Evolutionary conservation across 2,113 vertebrate species (phyloP).

Genomic region (Mixornis gularis): DNA sequence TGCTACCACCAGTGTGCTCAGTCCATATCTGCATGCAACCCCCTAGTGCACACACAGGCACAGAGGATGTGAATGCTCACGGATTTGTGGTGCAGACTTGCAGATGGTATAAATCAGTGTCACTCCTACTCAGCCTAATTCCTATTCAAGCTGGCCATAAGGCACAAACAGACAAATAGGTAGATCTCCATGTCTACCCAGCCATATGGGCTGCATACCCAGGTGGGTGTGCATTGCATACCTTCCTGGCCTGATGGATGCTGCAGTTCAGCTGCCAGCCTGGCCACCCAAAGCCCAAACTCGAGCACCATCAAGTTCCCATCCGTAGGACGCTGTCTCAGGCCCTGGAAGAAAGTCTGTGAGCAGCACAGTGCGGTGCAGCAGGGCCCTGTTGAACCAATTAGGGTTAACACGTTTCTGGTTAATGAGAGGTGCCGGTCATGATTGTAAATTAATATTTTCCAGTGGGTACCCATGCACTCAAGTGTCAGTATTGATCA

Average conservation of each 20-base stretch:
- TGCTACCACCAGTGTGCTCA: background rate
- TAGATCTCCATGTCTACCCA: background rate
- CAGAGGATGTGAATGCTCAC: background rate
- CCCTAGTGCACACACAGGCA: background rate
- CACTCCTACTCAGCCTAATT: background rate
- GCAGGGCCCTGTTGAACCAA: conserved; percentile 59
- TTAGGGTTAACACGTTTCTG: conserved; percentile 59
- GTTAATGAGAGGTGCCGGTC: conserved; percentile 59
- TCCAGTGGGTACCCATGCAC: conserved; percentile 61
- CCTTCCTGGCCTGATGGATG: background rate
- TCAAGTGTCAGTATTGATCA: conserved; percentile 78
- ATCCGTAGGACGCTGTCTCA: background rate
- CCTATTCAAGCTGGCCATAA: background rate
- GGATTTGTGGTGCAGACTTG: background rate
- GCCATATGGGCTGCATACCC: background rate
- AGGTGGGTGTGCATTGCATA: background rate
- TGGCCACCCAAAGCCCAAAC: background rate
- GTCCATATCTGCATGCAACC: background rate
- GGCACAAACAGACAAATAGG: background rate
- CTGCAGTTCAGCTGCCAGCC: background rate
- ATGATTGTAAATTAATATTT: conserved; percentile 74
- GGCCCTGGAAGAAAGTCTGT: background rate
- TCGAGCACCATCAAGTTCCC: background rate
- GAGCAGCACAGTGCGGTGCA: background rate
- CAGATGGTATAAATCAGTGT: background rate